Conservation (phyloP, 2,797 vertebrate species). For the Sebastes steindachneri region DNA sequence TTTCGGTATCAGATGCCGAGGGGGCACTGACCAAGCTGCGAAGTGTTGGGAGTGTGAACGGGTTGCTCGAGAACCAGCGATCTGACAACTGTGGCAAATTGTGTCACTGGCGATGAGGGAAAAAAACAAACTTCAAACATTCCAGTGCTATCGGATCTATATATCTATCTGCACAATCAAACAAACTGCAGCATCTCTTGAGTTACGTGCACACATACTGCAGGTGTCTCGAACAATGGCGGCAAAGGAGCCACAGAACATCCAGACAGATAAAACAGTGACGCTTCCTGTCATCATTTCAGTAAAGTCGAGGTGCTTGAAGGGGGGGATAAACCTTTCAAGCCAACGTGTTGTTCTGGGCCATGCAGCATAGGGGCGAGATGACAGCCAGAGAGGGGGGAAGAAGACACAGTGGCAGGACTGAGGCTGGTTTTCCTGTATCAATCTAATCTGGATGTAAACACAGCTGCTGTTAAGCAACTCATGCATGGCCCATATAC, state of each 20-base stretch:
- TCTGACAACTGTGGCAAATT: not conserved
- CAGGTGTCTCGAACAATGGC: conserved; percentile 37
- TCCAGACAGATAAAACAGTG: not conserved
- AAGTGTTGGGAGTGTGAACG: too few species aligned
- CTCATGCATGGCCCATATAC: conserved; percentile 83
- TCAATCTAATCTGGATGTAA: conserved; percentile 84
- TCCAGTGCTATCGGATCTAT: not conserved
- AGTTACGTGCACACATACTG: not conserved
- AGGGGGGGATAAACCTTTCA: conserved; percentile 68
- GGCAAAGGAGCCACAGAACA: not conserved
- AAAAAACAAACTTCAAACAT: not conserved
- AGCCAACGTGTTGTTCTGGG: conserved; percentile 50
- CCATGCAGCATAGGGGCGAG: conserved; percentile 75
- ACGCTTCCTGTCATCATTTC: conserved; percentile 47
- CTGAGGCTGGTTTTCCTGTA: conserved; percentile 56
- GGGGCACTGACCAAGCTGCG: too few species aligned
- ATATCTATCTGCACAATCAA: not conserved
- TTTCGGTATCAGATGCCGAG: too few species aligned
- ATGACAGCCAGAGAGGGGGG: conserved; percentile 71
- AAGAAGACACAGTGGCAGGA: conserved; percentile 66
- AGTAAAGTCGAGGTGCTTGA: conserved; percentile 18
- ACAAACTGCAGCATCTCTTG: not conserved
- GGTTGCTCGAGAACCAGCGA: not conserved
- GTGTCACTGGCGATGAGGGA: not conserved
- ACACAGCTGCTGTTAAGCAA: conserved; percentile 89